Base-by-base conservation (phyloP, 1,140 invertebrate species). In the Bombus ignitus region DNA sequence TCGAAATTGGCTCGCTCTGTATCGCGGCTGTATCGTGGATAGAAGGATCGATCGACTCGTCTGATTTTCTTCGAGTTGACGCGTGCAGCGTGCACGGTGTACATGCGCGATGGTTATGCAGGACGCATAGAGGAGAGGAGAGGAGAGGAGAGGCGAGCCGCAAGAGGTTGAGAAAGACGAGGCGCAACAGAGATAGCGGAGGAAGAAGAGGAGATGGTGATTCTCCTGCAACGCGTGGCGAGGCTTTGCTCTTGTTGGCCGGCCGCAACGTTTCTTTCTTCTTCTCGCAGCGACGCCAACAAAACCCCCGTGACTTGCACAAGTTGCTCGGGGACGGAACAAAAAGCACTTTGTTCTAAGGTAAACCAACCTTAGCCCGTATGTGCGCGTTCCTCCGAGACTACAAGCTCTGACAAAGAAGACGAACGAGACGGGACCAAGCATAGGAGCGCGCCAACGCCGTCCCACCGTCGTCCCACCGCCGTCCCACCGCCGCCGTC, bases 311-410 rank as follows among this genome's bases (percentile, higher is more conserved):
- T 94, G 93, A 94, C 92, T 94, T 90, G 92, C 92, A 87, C 79
- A 93, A 89, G 77, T 87, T 81, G 80, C 85, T 82, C 80, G 85
- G 85, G 57, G 87, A 76, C 66, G 59, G 88, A 89, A 92, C 92
- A 94, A 93, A 93, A 94, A 94, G 80, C 81, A 91, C 89, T 92
- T 94, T 93, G 91, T 93, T 93, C 92, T 91, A 92, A 92, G 92
- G 89, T 88, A 92, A 92, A 92, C 84, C 91, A 89, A 93, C 87
- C 87, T 90, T 87, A 85, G 82, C 87, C 88, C 85, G 76, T 85
- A 83, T 88, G 89, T 81, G 87, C 88, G 82, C 87, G 78, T 79
- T 83, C 82, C 88, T 59, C 76, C 89, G 74, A 84, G 81, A 57
- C 89, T 79, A 81, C 88, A 42, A 88, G 53, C 79, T 42, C 75